Percentiles rank a stretch among this genome's conserved stretches.
Evolutionary conservation across 2,113 vertebrate genomes (phyloP).

Genomic region (Pelmatolapia mariae): DNA sequence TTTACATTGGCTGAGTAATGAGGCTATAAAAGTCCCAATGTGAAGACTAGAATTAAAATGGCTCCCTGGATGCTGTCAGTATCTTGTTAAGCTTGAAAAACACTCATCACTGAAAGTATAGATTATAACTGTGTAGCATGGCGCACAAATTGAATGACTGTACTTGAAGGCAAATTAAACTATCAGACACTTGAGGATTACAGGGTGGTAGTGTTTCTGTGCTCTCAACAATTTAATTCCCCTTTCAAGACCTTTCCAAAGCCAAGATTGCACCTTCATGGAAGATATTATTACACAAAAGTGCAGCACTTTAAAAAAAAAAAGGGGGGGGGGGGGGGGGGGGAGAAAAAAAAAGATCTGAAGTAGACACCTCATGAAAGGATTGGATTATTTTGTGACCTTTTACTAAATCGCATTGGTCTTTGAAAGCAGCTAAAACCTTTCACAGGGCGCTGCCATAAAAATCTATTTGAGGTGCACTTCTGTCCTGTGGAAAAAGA

Average conservation of each 20-base stretch:
- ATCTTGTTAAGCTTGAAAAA: constrained; percentile 6
- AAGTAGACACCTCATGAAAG: constrained; percentile 18
- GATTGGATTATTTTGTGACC: constrained; percentile 40
- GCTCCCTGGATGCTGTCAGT: background rate
- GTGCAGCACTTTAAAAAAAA: background rate
- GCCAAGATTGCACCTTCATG: background rate
- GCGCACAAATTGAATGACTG: background rate
- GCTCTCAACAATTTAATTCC: background rate
- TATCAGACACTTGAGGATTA: background rate
- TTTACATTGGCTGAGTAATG: constrained; percentile 45
- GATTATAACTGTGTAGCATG: background rate
- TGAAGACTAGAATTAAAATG: background rate
- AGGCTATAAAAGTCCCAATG: constrained; percentile 18
- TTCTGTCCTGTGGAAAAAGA: constrained; percentile 12
- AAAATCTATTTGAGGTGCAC: constrained; percentile 27
- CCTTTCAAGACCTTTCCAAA: background rate
- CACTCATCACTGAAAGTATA: background rate
- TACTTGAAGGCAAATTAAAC: background rate
- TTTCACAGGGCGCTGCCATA: background rate
- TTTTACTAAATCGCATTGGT: constrained; percentile 28
- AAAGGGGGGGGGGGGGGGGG: fast-evolving
- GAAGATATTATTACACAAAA: constrained; percentile 13
- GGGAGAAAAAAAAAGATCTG: background rate
- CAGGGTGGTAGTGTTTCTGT: background rate
- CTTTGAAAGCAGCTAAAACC: constrained; percentile 44